Evolutionary conservation across 2,888 invertebrate genomes (phyloP), one percentile per base, ranked within the genome.

Genomic region (Phrixothrix hirtus): DNA sequence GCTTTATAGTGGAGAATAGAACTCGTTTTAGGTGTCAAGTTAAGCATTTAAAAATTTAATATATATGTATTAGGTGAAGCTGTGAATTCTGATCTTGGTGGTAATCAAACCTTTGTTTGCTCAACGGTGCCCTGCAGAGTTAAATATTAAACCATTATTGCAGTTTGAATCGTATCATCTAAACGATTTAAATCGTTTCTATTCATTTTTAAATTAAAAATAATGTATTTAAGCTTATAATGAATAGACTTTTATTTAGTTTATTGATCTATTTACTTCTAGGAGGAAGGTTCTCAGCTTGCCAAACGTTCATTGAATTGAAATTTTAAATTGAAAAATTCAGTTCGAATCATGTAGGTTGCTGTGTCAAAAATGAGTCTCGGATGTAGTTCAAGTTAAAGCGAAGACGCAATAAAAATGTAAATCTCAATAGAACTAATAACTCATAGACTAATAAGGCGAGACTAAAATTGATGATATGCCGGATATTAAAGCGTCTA

Each of bases 91-190:
- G 66, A 63, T 67, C 64, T 55, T 56, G 59, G 59, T 61, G 62
- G 72, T 74, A 74, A 74, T 73, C 69, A 67, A 70, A 68, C 69
- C 69, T 64, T 74, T 74, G 74, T 74, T 70, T 68, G 65, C 63
- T 75, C 70, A 75, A 76, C 75, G 73, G 70, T 68, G 67, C 72
- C 75, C 74, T 65, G 76, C 71, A 59, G 76, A 66, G 76, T 74
- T 74, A 75, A 75, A 76, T 75, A 76, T 76, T 75, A 72, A 74
- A 74, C 74, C 75, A 52, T 76, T 76, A 75, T 70, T 65, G 69
- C 72, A 72, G 74, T 74, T 73, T 62, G 65, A 58, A 59, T 62
- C 59, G 54, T 66, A 69, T 71, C 48, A 35, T 31, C n/a, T n/a
- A n/a, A n/a, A n/a, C n/a, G n/a, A n/a, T n/a, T n/a, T n/a, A n/a